Conservation (phyloP, 2,113 vertebrate genomes). For the Sminthopsis crassicaudata region DNA sequence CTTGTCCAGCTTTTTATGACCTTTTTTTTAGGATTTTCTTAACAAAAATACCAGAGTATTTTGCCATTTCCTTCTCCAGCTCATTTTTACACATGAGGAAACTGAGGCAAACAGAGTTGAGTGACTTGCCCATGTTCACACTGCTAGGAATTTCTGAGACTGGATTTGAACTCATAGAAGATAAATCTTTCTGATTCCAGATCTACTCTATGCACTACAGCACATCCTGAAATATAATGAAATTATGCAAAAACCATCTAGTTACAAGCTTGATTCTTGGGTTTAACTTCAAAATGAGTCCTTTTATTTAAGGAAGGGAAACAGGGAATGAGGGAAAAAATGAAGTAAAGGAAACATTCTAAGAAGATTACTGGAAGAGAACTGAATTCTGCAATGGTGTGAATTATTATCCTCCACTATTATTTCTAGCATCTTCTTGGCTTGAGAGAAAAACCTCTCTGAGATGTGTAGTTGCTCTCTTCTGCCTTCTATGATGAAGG, state of each 20-base stretch:
- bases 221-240: neutral
- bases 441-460: neutral
- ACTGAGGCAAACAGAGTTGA: neutral
- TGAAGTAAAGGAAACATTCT: neutral
- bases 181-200: neutral
- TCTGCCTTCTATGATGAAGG: neutral
- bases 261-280: neutral
- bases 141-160: neutral
- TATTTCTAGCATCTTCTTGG: neutral
- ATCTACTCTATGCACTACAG: too few species aligned
- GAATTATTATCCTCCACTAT: neutral
- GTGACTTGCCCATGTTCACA: neutral
- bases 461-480: neutral
- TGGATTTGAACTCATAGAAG: neutral
- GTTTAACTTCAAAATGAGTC: neutral
- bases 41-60: neutral
- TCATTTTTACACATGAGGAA: neutral
- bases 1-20: neutral
- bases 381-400: neutral
- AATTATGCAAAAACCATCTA: neutral
- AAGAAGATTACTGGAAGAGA: neutral
- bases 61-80: neutral
- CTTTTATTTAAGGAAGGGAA: neutral
- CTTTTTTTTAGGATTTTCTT: neutral
- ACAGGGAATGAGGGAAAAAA: fast-evolving